phyloP scores from a whole-genome alignment of 2,797 vertebrate species.

The Pipistrellus kuhlii region DNA sequence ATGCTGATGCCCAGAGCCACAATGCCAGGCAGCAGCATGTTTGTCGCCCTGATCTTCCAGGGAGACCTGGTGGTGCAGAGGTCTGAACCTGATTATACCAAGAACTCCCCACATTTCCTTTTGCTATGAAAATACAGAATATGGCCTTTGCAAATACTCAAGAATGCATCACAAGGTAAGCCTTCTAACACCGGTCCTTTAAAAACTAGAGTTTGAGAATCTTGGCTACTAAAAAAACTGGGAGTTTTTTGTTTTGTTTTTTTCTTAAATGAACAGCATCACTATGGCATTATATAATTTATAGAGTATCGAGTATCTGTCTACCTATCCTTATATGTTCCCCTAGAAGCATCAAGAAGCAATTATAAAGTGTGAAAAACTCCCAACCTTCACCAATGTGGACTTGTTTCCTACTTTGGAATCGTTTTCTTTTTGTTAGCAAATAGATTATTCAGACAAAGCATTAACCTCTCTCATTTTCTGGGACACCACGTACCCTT shows the following conservation, averaged over 20 bases:
- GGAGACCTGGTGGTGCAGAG: slow-evolving; percentile 75
- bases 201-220: slow-evolving; percentile 73
- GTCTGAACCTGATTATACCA: slow-evolving; percentile 72
- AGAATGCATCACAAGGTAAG: slow-evolving; percentile 79
- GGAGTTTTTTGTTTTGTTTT: slow-evolving; percentile 80
- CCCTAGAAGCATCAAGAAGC: slow-evolving; percentile 6
- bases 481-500: neutral
- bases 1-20: slow-evolving; percentile 80
- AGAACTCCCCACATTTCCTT: slow-evolving; percentile 77
- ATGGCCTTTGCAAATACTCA: slow-evolving; percentile 61
- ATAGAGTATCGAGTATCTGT: slow-evolving; percentile 40
- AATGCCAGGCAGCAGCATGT: slow-evolving; percentile 72
- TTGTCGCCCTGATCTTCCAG: slow-evolving; percentile 67
- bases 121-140: slow-evolving; percentile 57
- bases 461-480: slow-evolving; percentile 16
- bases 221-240: slow-evolving; percentile 80
- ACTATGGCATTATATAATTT: slow-evolving; percentile 77
- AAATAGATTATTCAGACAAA: slow-evolving; percentile 1
- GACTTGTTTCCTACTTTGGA: neutral
- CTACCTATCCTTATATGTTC: neutral
- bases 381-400: neutral
- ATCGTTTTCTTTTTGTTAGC: slow-evolving; percentile 33
- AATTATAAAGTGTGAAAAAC: slow-evolving; percentile 39
- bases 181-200: slow-evolving; percentile 72
- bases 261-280: slow-evolving; percentile 80